A percentile compares a stretch with the other conserved stretches of the same genome.
Evolutionary conservation across 2,888 invertebrate genomes (phyloP).

Genomic region (Synergus japonicus): DNA sequence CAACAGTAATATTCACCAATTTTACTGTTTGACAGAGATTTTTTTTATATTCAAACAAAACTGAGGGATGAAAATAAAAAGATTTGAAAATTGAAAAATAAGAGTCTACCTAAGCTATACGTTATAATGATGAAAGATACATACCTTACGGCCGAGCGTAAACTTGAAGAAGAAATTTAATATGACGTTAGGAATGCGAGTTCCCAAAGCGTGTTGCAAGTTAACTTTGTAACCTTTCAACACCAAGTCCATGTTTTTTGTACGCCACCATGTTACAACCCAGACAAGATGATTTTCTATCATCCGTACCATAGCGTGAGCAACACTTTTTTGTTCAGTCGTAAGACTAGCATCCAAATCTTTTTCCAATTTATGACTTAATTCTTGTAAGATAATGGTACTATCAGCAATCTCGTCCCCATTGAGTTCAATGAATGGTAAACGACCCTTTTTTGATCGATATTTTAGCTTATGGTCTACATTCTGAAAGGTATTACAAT

Average conservation of each 20-base stretch:
- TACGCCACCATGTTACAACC: constrained; percentile 95
- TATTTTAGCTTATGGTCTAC: constrained; percentile 96
- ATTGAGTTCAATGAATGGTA: constrained; percentile 96
- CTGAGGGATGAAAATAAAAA: too few relatives aligned
- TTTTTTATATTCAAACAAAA: too few relatives aligned
- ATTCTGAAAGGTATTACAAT: constrained; percentile 83
- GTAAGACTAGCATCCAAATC: constrained; percentile 91
- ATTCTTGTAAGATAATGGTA: constrained; percentile 92
- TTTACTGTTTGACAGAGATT: too few relatives aligned
- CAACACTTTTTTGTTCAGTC: constrained; percentile 90
- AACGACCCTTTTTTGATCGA: constrained; percentile 95
- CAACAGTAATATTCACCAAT: too few relatives aligned
- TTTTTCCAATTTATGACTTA: constrained; percentile 89
- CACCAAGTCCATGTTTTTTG: constrained; percentile 91
- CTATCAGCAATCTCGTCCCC: constrained; percentile 97
- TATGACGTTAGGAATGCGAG: constrained; percentile 91
- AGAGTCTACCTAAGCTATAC: too few relatives aligned
- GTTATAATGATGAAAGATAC: constrained; percentile 63
- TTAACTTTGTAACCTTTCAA: constrained; percentile 95
- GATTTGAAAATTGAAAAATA: too few relatives aligned
- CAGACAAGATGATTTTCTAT: constrained; percentile 95
- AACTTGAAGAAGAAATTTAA: constrained; percentile 95
- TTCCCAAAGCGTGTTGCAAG: constrained; percentile 91
- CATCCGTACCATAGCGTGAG: constrained; percentile 96
- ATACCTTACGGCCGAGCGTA: constrained; percentile 90